Percentiles rank a stretch among this genome's conserved stretches.
Conservation (phyloP, 2,888 invertebrate species). For the Chloroclystis v-ata region DNA sequence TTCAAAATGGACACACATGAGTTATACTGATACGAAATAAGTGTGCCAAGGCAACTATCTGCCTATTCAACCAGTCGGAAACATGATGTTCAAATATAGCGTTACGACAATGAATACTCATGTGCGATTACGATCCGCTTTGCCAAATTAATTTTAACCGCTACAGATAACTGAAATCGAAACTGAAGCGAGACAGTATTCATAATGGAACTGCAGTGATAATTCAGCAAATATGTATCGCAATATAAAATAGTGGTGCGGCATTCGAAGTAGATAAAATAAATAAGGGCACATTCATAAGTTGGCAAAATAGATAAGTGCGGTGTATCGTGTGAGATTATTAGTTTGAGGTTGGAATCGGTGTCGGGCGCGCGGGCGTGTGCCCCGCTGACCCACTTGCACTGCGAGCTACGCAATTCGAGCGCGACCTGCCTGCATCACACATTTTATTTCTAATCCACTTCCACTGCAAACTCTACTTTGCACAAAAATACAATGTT, state of each 20-base stretch:
- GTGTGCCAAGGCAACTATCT: constrained; percentile 66
- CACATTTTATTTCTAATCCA: constrained; percentile 25
- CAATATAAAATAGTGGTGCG: neutral
- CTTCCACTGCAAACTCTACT: constrained; percentile 11
- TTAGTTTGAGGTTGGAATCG: constrained; percentile 8
- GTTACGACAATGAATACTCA: constrained; percentile 46
- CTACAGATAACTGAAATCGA: no score
- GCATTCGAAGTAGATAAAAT: constrained; percentile 16
- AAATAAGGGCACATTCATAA: constrained; percentile 13
- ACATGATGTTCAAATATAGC: constrained; percentile 63
- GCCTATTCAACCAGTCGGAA: constrained; percentile 56
- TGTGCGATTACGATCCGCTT: constrained; percentile 27
- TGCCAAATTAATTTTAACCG: constrained; percentile 41
- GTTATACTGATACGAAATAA: constrained; percentile 58
- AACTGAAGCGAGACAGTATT: neutral
- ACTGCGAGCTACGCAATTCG: constrained; percentile 70
- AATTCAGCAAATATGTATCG: neutral
- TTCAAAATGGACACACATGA: constrained; percentile 29
- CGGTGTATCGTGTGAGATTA: constrained; percentile 14
- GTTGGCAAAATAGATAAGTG: constrained; percentile 15
- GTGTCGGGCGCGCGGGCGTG: constrained; percentile 45
- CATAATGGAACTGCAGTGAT: neutral
- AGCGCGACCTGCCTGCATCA: constrained; percentile 56
- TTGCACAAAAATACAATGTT: neutral
- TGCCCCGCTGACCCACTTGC: constrained; percentile 74